Percentiles rank a stretch among this genome's conserved stretches.
phyloP scores from a whole-genome alignment of 2,113 vertebrate species.

The Syrrhaptes paradoxus region DNA sequence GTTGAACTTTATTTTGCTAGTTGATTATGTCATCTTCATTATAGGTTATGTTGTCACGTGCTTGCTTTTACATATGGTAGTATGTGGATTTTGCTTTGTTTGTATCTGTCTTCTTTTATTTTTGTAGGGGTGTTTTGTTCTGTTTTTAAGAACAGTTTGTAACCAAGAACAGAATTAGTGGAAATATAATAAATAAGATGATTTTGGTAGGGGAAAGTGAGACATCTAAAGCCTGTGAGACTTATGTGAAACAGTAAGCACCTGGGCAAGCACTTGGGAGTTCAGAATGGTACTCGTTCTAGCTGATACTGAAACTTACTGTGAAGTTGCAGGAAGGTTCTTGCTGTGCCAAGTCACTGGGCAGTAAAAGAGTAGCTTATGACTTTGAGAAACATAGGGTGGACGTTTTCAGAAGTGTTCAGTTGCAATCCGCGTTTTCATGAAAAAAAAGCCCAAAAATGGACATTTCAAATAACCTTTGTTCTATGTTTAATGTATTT shows the following conservation, averaged over 20 bases:
- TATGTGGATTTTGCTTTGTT: neutral
- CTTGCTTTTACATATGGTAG: neutral
- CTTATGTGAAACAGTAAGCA: neutral
- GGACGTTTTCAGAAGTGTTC: fast-evolving
- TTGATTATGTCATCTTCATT: neutral
- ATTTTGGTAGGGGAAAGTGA: neutral
- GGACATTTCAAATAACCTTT: neutral
- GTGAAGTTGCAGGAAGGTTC: neutral
- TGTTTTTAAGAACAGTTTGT: neutral
- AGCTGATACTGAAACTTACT: neutral
- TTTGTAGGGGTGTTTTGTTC: neutral
- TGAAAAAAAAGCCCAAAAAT: neutral
- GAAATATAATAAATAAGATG: neutral
- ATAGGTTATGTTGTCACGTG: neutral
- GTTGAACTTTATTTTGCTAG: neutral
- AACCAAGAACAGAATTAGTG: neutral
- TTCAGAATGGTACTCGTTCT: neutral
- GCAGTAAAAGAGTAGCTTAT: neutral
- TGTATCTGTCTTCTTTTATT: neutral
- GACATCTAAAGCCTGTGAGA: neutral
- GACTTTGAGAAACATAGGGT: neutral
- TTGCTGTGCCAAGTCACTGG: neutral
- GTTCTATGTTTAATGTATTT: neutral
- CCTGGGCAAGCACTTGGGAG: neutral
- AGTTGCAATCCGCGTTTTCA: neutral